Conservation (phyloP, 2,797 vertebrate genomes). For the Naso thynnoides region DNA sequence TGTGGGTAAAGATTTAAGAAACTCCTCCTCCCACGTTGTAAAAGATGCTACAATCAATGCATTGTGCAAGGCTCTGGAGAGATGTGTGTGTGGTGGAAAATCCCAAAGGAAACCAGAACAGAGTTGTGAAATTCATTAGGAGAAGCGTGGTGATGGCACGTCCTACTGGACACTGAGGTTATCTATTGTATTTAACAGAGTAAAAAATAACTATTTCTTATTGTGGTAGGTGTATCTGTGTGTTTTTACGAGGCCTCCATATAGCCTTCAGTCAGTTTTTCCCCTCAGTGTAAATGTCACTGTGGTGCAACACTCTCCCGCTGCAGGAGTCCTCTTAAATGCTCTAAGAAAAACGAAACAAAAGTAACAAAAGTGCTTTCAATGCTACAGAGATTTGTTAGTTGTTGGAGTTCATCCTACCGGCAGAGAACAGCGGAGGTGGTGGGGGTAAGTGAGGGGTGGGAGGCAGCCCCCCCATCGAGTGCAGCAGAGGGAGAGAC, state of each 20-base stretch:
- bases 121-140: conserved; percentile 53
- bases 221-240: conserved; percentile 60
- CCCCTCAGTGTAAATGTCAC: conserved; percentile 58
- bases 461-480: conserved; percentile 85
- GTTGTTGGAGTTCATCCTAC: conserved; percentile 90
- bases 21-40: conserved; percentile 40
- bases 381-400: conserved; percentile 74
- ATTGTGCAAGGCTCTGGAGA: conserved; percentile 73
- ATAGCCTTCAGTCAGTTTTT: conserved; percentile 48
- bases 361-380: conserved; percentile 76
- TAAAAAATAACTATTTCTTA: conserved; percentile 78
- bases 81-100: conserved; percentile 31
- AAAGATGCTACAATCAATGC: conserved; percentile 75
- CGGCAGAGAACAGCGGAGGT: conserved; percentile 89
- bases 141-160: conserved; percentile 49
- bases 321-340: conserved; percentile 56
- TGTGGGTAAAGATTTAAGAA: conserved; percentile 37
- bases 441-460: conserved; percentile 86
- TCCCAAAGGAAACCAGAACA: conserved; percentile 58
- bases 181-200: conserved; percentile 76
- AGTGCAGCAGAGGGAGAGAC: conserved; percentile 86
- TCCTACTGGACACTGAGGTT: conserved; percentile 75
- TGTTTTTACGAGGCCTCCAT: conserved; percentile 54
- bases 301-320: conserved; percentile 50
- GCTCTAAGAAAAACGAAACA: conserved; percentile 58